Evolutionary conservation across 2,797 vertebrate species (phyloP).

Genomic region (Cyclura pinguis): DNA sequence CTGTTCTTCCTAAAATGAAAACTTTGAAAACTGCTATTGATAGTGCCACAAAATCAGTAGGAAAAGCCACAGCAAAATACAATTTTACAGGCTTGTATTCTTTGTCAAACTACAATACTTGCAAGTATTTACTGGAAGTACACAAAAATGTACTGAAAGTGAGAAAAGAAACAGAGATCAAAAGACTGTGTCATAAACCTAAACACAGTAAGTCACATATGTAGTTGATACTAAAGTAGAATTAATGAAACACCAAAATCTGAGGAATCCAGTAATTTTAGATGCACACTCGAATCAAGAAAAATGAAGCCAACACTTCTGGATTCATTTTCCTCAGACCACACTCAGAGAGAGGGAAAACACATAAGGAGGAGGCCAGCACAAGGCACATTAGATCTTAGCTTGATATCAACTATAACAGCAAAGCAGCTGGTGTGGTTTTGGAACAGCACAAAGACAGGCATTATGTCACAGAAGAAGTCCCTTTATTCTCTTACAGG

Average conservation of each 20-base stretch:
- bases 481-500: not conserved
- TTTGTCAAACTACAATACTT: conserved; percentile 30
- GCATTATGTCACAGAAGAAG: conserved; percentile 15
- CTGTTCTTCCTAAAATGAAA: conserved; percentile 32
- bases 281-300: conserved; percentile 9
- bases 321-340: conserved; percentile 38
- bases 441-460: conserved; percentile 20
- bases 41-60: conserved; percentile 22
- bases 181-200: conserved; percentile 18
- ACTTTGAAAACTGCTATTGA: conserved; percentile 20
- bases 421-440: conserved; percentile 14
- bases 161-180: conserved; percentile 40
- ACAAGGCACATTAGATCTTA: conserved; percentile 11
- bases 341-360: not conserved
- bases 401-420: conserved; percentile 33
- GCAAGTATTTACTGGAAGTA: conserved; percentile 45
- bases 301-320: conserved; percentile 16
- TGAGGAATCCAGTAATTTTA: not conserved
- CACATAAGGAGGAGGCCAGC: conserved; percentile 13
- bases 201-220: not conserved
- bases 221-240: not conserved
- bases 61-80: not conserved
- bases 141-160: not conserved
- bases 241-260: conserved; percentile 10
- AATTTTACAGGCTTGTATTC: conserved; percentile 25